Percentiles rank a stretch among this genome's conserved stretches.
phyloP scores from a whole-genome alignment of 2,797 vertebrate species.

The Falco columbarius region DNA sequence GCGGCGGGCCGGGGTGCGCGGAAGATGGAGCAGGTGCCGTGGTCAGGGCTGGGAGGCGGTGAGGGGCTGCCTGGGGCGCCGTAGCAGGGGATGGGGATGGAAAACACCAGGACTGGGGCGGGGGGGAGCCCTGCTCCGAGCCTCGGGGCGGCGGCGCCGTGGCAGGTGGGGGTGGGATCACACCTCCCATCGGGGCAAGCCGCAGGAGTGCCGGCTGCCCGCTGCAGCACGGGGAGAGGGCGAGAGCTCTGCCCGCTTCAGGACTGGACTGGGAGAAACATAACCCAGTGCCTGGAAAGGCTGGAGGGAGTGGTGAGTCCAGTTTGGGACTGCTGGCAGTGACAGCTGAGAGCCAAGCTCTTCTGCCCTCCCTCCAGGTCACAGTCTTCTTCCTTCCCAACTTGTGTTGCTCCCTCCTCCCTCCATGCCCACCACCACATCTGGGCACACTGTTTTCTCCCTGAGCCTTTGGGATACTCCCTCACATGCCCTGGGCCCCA shows the following conservation, averaged over 20 bases:
- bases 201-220: background rate
- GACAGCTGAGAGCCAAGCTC: background rate
- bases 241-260: background rate
- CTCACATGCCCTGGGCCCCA: accelerated
- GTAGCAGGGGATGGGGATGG: background rate
- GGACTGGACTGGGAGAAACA: background rate
- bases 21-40: background rate
- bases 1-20: background rate
- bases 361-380: background rate
- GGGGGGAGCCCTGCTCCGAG: too few relatives aligned
- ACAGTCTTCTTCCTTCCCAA: background rate
- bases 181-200: background rate
- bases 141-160: too few relatives aligned
- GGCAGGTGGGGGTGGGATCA: accelerated
- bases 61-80: background rate
- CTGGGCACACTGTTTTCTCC: background rate
- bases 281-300: background rate
- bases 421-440: background rate
- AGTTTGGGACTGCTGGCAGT: background rate
- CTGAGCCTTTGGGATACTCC: background rate
- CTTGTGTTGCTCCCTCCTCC: background rate
- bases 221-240: accelerated
- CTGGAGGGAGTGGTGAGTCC: background rate
- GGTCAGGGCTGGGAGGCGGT: background rate
- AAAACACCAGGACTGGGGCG: background rate